Conservation (phyloP, 2,888 invertebrate species). For the Caenorhabditis parvicauda region DNA sequence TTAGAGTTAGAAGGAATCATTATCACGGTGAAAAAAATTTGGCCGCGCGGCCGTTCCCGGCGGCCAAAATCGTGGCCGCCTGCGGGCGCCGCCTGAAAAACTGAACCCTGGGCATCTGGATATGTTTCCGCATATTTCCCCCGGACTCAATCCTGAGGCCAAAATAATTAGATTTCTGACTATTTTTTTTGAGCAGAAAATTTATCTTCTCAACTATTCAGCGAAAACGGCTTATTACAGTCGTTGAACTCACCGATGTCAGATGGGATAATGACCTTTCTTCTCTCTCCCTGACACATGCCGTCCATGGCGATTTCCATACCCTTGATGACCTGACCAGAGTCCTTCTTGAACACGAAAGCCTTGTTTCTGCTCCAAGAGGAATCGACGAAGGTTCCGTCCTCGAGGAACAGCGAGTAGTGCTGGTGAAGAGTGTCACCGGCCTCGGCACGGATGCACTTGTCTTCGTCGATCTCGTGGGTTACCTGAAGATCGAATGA, state of each 20-base stretch:
- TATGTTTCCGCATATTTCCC: neutral
- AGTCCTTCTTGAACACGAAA: constrained; percentile 55
- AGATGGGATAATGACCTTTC: constrained; percentile 58
- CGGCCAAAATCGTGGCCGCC: no score
- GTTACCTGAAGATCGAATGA: constrained; percentile 31
- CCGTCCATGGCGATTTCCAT: constrained; percentile 60
- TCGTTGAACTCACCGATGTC: constrained; percentile 50
- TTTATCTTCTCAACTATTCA: no score
- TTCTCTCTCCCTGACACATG: constrained; percentile 60
- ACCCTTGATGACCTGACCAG: constrained; percentile 51
- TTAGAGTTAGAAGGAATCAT: no score
- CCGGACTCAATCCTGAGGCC: no score
- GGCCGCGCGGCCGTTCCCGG: no score
- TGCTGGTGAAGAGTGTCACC: constrained; percentile 60
- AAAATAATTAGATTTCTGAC: no score
- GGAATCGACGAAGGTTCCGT: constrained; percentile 58
- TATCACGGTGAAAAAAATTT: no score
- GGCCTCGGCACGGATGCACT: constrained; percentile 44
- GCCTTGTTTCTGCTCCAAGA: constrained; percentile 54
- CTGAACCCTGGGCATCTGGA: no score
- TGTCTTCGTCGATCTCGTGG: constrained; percentile 48
- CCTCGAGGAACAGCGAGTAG: constrained; percentile 57
- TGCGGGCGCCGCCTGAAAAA: no score
- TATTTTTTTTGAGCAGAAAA: no score
- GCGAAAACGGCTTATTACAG: neutral